These are phyloP conservation scores for Danaus melanippus DNA, from an alignment of 1,140 invertebrate species.

Conservation along the genomic window DNA sequence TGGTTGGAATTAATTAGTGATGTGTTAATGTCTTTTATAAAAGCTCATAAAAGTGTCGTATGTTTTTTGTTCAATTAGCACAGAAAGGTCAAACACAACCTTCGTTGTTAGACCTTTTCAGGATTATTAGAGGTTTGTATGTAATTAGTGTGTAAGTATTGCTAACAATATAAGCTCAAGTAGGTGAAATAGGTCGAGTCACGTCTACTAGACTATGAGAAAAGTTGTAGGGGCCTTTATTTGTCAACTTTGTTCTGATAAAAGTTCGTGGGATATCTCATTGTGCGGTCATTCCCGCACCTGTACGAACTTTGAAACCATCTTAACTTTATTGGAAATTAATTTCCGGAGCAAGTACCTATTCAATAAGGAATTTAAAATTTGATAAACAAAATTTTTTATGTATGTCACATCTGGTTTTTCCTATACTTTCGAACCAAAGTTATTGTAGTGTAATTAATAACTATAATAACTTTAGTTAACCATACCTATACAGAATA, in stretches of 20 bases:
- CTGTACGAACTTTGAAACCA: constrained; percentile 34
- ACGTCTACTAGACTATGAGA: constrained; percentile 38
- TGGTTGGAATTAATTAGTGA: not conserved
- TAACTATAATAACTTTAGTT: no score
- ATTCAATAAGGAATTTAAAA: no score
- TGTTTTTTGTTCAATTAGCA: no score
- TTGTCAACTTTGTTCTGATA: constrained; percentile 65
- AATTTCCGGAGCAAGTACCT: no score
- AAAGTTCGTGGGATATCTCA: constrained; percentile 65
- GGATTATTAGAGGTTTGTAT: constrained; percentile 4
- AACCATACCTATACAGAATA: no score
- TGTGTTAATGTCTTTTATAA: not conserved
- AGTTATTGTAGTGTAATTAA: no score
- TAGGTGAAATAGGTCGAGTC: constrained; percentile 36
- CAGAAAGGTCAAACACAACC: no score
- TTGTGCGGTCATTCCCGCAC: constrained; percentile 51
- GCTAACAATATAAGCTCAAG: constrained; percentile 19
- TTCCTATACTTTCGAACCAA: no score
- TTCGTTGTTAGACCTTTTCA: not conserved
- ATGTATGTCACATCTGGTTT: no score
- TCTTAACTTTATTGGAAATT: no score
- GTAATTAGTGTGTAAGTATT: constrained; percentile 10
- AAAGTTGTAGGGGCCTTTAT: constrained; percentile 64
- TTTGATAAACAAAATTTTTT: no score
- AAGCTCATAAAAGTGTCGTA: no score